Evolutionary conservation across 2,888 invertebrate species (phyloP).

Genomic region (Helicoverpa assulta): DNA sequence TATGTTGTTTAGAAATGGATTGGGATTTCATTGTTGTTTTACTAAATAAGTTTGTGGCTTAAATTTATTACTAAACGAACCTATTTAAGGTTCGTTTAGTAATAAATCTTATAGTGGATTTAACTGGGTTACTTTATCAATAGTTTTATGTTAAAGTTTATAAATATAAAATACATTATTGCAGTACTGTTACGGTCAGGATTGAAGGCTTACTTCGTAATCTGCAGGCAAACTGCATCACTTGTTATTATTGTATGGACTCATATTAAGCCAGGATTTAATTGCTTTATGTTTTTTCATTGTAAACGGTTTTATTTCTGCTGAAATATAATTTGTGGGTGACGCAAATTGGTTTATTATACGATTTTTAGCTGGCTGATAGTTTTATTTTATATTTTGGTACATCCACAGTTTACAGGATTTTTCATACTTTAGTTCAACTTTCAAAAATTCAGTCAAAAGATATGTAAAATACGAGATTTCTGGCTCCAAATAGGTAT

Average conservation of each 20-base stretch:
- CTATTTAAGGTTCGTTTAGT: neutral
- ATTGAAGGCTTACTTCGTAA: conserved; percentile 66
- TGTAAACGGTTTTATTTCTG: neutral
- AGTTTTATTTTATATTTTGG: too few species aligned
- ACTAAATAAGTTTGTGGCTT: neutral
- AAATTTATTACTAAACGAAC: too few species aligned
- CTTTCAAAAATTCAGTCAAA: too few species aligned
- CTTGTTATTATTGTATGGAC: conserved; percentile 33
- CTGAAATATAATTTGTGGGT: conserved; percentile 11
- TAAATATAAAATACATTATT: neutral
- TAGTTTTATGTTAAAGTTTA: too few species aligned
- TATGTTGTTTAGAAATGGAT: neutral
- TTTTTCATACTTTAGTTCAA: too few species aligned
- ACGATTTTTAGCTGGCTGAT: too few species aligned
- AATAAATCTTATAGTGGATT: neutral
- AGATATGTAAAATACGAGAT: neutral
- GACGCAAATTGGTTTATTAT: too few species aligned
- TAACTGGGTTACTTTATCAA: too few species aligned
- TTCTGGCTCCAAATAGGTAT: neutral
- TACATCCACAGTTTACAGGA: too few species aligned
- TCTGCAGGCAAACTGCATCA: conserved; percentile 58
- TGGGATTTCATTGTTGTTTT: neutral
- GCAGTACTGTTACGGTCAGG: conserved; percentile 62
- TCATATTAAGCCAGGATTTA: conserved; percentile 8
- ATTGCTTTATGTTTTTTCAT: conserved; percentile 15